Conservation (phyloP, 1,140 invertebrate species). For the Trichomalopsis sarcophagae region DNA sequence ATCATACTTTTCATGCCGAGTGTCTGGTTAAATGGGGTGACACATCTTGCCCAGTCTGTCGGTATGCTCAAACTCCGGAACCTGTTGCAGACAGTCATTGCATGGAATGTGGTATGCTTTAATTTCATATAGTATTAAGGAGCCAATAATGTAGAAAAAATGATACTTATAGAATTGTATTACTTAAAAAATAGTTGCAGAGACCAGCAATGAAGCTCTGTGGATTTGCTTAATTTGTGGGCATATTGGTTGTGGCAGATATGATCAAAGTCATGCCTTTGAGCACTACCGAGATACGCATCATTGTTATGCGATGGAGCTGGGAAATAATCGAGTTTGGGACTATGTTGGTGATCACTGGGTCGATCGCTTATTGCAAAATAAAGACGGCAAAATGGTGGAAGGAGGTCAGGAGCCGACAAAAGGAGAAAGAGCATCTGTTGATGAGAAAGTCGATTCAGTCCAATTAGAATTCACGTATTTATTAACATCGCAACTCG, state of each 20-base stretch:
- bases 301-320: conserved; percentile 97
- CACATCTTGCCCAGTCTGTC: conserved; percentile 86
- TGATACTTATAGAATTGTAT: conserved; percentile 34
- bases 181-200: conserved; percentile 60
- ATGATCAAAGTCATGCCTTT: conserved; percentile 82
- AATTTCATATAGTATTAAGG: neutral
- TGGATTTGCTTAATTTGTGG: conserved; percentile 99
- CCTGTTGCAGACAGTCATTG: conserved; percentile 88
- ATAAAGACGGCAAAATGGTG: conserved; percentile 98
- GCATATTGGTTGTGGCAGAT: conserved; percentile 93
- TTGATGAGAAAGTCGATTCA: conserved; percentile 93
- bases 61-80: conserved; percentile 95
- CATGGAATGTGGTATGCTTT: conserved; percentile 82
- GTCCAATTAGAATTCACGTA: conserved; percentile 97
- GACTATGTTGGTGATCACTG: conserved; percentile 98
- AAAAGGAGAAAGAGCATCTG: conserved; percentile 69
- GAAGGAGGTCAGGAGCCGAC: conserved; percentile 75
- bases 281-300: conserved; percentile 95
- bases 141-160: neutral
- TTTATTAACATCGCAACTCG: conserved; percentile 96
- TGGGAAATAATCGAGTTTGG: conserved; percentile 98
- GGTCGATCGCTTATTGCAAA: conserved; percentile 96
- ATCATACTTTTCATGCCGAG: conserved; percentile 97
- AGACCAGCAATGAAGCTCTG: conserved; percentile 83
- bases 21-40: conserved; percentile 98